Evolutionary conservation across 2,888 invertebrate species (phyloP).

Genomic region (Aspidapion aeneum): DNA sequence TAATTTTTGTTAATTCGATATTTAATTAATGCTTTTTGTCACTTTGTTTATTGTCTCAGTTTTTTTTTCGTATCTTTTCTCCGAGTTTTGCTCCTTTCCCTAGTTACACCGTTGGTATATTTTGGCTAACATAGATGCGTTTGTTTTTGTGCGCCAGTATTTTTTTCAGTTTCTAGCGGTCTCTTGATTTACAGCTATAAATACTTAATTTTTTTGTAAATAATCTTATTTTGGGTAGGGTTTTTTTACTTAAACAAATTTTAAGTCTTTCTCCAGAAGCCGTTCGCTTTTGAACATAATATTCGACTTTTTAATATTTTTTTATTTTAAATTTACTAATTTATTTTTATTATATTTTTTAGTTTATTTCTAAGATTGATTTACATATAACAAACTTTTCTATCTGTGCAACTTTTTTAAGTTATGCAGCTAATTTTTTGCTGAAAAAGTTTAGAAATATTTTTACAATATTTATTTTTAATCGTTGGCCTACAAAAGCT

Average conservation of each 20-base stretch:
- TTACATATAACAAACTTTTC: neutral
- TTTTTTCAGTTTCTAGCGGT: constrained; percentile 4
- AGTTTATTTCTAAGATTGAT: neutral
- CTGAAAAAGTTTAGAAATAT: neutral
- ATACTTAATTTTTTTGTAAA: constrained; percentile 10
- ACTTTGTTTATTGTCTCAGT: too few species aligned
- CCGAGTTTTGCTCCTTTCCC: too few species aligned
- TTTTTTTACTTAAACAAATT: constrained; percentile 13
- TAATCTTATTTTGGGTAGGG: constrained; percentile 1
- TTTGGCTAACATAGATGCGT: neutral
- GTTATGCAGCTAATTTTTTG: neutral
- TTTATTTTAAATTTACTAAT: constrained; percentile 8
- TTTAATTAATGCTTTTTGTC: too few species aligned
- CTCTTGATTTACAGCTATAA: constrained; percentile 10
- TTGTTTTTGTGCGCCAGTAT: constrained; percentile 15
- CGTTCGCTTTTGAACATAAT: neutral
- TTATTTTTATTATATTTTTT: constrained; percentile 7
- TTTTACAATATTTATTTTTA: neutral
- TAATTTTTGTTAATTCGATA: too few species aligned
- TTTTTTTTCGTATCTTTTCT: too few species aligned
- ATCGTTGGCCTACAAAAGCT: neutral
- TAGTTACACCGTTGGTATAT: too few species aligned
- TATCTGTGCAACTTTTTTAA: neutral
- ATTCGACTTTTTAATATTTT: constrained; percentile 5
- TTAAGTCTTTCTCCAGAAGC: constrained; percentile 6